Conservation (phyloP, 2,113 vertebrate species). For the Cyprinodon tularosa region DNA sequence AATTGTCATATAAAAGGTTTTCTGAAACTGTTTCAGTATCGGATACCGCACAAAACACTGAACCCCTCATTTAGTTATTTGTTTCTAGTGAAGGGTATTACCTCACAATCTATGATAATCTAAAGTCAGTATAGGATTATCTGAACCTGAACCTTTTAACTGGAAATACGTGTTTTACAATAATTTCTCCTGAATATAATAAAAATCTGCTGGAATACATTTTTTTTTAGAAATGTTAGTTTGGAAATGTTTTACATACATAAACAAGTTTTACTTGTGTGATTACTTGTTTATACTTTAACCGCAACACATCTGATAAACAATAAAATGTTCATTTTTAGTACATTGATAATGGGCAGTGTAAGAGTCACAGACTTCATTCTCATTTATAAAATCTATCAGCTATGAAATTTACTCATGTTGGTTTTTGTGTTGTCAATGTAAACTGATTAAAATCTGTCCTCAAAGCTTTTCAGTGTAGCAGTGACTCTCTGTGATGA, state of each 20-base stretch:
- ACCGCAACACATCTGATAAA: no score
- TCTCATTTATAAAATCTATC: no score
- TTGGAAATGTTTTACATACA: no score
- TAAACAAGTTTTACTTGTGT: no score
- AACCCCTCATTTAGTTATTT: not conserved
- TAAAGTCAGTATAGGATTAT: no score
- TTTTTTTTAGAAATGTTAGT: no score
- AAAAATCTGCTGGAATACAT: not conserved
- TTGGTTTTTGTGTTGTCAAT: slow-evolving; percentile 15
- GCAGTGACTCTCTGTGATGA: slow-evolving; percentile 4
- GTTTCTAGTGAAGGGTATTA: not conserved
- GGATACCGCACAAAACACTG: not conserved
- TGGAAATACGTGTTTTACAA: not conserved
- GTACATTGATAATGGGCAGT: no score
- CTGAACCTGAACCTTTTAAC: not conserved
- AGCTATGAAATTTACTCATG: not conserved
- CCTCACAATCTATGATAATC: not conserved
- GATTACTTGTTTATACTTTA: no score
- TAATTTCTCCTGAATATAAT: not conserved
- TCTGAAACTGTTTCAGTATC: not conserved
- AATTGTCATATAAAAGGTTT: not conserved
- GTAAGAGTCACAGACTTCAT: no score
- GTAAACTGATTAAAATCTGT: slow-evolving; percentile 24
- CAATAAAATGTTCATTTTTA: no score
- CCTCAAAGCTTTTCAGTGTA: not conserved